Conservation (phyloP, 2,797 vertebrate genomes). For the Pelochelys cantorii region DNA sequence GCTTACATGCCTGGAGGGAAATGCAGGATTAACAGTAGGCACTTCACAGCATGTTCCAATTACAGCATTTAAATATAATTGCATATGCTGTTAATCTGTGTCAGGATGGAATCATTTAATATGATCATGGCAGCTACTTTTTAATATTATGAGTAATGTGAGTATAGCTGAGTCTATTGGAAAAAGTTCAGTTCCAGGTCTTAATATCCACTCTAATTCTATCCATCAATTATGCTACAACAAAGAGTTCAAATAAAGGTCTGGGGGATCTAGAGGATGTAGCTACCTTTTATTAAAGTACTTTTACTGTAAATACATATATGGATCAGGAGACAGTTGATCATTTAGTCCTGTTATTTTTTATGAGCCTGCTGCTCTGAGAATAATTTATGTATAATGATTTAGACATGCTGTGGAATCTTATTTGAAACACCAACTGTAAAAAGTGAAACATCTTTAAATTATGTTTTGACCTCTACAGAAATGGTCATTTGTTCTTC, state of each 20-base stretch:
- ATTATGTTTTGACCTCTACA: slow-evolving; percentile 49
- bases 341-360: slow-evolving; percentile 76
- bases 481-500: slow-evolving; percentile 12
- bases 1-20: slow-evolving; percentile 78
- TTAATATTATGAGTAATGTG: slow-evolving; percentile 80
- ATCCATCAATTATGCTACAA: slow-evolving; percentile 76
- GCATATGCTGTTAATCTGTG: slow-evolving; percentile 81
- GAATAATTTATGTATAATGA: slow-evolving; percentile 71
- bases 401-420: slow-evolving; percentile 66
- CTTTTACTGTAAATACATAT: slow-evolving; percentile 76
- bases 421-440: slow-evolving; percentile 74
- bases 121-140: slow-evolving; percentile 78
- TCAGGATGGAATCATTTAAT: slow-evolving; percentile 81
- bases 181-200: slow-evolving; percentile 83
- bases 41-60: slow-evolving; percentile 85
- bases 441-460: slow-evolving; percentile 60
- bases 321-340: slow-evolving; percentile 77
- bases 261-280: slow-evolving; percentile 79
- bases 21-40: slow-evolving; percentile 81
- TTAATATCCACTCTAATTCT: slow-evolving; percentile 81
- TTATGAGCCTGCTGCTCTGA: slow-evolving; percentile 77
- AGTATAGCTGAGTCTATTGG: slow-evolving; percentile 75
- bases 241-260: slow-evolving; percentile 83
- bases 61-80: slow-evolving; percentile 85
- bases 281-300: slow-evolving; percentile 81